phyloP scores from a whole-genome alignment of 2,888 invertebrate genomes.

The Pandemis heparana region DNA sequence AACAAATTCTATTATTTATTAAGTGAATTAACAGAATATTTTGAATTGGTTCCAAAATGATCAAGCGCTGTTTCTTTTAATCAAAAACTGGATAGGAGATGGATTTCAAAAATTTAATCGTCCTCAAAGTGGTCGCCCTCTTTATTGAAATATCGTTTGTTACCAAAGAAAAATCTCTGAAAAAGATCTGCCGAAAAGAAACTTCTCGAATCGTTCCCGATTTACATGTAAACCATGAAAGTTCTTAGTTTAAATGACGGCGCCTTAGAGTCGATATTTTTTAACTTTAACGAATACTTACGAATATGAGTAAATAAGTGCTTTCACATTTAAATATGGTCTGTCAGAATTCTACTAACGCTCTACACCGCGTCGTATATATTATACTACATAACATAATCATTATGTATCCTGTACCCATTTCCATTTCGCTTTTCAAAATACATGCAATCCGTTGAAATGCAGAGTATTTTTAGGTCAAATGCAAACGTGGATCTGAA shows the following conservation, averaged over 20 bases:
- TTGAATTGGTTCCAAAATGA: neutral
- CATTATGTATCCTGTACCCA: neutral
- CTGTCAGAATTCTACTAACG: neutral
- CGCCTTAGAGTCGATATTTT: neutral
- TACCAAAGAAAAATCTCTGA: too few species aligned
- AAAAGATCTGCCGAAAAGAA: too few species aligned
- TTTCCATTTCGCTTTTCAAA: conserved; percentile 22
- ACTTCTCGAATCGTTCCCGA: too few species aligned
- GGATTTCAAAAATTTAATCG: too few species aligned
- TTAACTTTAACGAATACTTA: neutral
- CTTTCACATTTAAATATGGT: conserved; percentile 16
- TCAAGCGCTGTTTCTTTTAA: neutral
- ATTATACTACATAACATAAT: neutral
- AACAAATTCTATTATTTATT: too few species aligned
- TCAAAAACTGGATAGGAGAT: too few species aligned
- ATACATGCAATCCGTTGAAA: conserved; percentile 11
- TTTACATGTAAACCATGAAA: too few species aligned
- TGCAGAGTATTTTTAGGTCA: conserved; percentile 31
- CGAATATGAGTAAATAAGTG: neutral
- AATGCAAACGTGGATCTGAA: conserved; percentile 31
- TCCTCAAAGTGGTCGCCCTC: too few species aligned
- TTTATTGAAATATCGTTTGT: too few species aligned
- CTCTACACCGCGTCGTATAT: neutral
- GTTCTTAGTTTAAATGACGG: neutral
- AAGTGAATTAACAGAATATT: too few species aligned